Conservation (phyloP, 2,113 vertebrate species). For the Menura novaehollandiae region DNA sequence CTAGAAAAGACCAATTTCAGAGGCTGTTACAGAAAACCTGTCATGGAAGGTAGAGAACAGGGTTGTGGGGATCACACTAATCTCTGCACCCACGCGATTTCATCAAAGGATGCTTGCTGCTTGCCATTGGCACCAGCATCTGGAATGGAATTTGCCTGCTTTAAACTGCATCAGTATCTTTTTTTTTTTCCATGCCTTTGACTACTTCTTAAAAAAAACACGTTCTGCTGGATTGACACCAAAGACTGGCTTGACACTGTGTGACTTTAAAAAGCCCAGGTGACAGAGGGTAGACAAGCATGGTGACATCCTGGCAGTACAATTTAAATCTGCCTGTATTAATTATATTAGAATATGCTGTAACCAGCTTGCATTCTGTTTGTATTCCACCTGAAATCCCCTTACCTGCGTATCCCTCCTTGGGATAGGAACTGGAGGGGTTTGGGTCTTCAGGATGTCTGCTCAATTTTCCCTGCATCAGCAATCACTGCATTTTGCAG, state of each 20-base stretch:
- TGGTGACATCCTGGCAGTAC: not conserved
- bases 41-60: not conserved
- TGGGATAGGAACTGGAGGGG: not conserved
- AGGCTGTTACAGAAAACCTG: not conserved
- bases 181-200: not conserved
- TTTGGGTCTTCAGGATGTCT: not conserved
- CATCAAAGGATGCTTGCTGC: not conserved
- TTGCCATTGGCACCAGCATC: not conserved
- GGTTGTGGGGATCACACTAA: no score
- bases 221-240: not conserved
- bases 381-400: not conserved
- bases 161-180: not conserved
- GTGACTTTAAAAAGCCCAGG: not conserved
- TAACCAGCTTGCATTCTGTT: not conserved
- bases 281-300: not conserved
- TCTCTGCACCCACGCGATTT: not conserved
- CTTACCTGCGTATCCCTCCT: not conserved
- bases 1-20: not conserved
- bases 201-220: not conserved
- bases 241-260: not conserved
- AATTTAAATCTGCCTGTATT: not conserved
- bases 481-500: not conserved
- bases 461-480: not conserved
- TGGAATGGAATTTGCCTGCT: not conserved
- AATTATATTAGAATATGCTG: not conserved